Evolutionary conservation across 2,797 vertebrate species (phyloP).

Genomic region (Onychomys arenicola): DNA sequence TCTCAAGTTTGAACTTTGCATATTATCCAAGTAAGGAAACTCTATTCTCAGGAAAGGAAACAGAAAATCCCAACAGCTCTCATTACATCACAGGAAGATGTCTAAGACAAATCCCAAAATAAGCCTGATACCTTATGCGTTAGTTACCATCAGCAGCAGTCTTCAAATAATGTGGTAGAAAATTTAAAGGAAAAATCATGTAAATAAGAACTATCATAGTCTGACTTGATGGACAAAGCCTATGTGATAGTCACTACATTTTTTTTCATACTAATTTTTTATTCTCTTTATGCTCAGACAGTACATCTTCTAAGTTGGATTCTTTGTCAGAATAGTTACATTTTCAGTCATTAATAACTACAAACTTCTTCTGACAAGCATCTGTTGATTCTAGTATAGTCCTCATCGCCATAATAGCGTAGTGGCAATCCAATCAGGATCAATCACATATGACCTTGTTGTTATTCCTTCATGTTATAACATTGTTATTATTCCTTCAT

Average conservation of each 20-base stretch:
- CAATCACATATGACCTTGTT: background rate
- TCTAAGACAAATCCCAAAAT: rapidly evolving
- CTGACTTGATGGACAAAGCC: rapidly evolving
- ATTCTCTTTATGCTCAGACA: background rate
- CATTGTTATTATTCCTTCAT: no score
- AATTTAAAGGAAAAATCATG: background rate
- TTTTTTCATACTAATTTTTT: background rate
- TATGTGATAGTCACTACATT: rapidly evolving
- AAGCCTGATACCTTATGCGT: background rate
- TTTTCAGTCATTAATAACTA: background rate
- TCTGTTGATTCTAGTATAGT: background rate
- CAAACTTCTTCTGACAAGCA: background rate
- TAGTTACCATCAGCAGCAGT: background rate
- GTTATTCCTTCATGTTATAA: no score
- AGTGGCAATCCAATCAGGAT: rapidly evolving
- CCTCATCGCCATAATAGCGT: background rate
- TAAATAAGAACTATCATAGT: background rate
- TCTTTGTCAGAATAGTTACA: no score
- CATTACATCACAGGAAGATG: rapidly evolving
- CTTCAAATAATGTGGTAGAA: background rate
- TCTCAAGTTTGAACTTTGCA: background rate
- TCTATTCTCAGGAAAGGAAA: background rate
- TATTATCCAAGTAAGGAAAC: background rate
- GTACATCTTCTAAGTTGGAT: background rate
- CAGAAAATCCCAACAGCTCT: background rate